A percentile compares a stretch with the other conserved stretches of the same genome.
These are phyloP conservation scores for Aulostomus chinensis DNA, from an alignment of 2,797 vertebrate species.

Conservation along the genomic window DNA sequence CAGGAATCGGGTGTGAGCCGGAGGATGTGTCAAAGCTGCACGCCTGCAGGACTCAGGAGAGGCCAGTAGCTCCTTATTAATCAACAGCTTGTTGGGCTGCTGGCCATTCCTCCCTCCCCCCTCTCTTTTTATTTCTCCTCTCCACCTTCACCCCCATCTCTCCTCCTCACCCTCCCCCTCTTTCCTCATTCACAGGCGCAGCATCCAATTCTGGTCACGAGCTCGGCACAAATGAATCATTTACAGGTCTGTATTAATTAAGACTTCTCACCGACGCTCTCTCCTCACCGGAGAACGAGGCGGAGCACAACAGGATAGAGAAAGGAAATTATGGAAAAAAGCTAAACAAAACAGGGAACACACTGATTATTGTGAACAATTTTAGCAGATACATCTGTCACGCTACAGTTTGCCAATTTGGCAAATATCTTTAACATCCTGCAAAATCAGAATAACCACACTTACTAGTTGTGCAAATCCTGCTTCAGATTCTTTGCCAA, in stretches of 20 bases:
- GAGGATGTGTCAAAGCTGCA: slow-evolving; percentile 43
- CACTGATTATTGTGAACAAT: neutral
- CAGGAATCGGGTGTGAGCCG: slow-evolving; percentile 51
- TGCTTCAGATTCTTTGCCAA: too few species aligned
- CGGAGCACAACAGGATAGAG: neutral
- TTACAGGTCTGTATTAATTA: slow-evolving; percentile 79
- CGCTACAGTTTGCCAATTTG: neutral
- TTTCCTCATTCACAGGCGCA: slow-evolving; percentile 11
- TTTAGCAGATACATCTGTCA: neutral
- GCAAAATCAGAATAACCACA: too few species aligned
- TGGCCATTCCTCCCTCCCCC: slow-evolving; percentile 70
- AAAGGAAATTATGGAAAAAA: neutral
- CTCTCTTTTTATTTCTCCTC: slow-evolving; percentile 30
- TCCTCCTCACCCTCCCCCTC: slow-evolving; percentile 68
- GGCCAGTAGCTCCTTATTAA: slow-evolving; percentile 66
- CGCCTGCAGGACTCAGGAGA: slow-evolving; percentile 45
- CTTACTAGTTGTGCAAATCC: too few species aligned
- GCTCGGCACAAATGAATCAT: slow-evolving; percentile 79
- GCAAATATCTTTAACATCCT: neutral
- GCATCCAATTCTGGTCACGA: slow-evolving; percentile 14
- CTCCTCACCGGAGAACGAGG: too few species aligned
- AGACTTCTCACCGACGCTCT: slow-evolving; percentile 10
- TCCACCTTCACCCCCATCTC: too few species aligned
- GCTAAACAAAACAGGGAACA: too few species aligned
- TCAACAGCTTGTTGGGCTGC: slow-evolving; percentile 64